Conservation (phyloP, 2,888 invertebrate species). For the Entomobrya proxima region DNA sequence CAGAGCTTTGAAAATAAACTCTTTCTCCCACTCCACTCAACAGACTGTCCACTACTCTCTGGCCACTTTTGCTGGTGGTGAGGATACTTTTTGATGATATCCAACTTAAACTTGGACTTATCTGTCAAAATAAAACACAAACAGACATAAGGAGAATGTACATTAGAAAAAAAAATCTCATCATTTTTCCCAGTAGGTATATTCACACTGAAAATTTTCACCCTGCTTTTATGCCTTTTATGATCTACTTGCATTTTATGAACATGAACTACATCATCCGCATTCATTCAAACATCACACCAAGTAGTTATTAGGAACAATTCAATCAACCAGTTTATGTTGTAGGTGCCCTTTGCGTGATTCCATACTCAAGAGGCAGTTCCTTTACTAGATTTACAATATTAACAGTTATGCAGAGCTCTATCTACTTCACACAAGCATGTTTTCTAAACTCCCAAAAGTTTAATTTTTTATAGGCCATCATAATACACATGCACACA, state of each 20-base stretch:
- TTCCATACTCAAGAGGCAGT: too few relatives aligned
- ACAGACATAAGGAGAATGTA: neutral
- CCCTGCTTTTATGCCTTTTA: neutral
- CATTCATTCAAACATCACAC: neutral
- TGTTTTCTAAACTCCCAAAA: too few relatives aligned
- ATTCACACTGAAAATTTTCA: constrained; percentile 22
- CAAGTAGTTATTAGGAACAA: neutral
- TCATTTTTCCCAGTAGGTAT: too few relatives aligned
- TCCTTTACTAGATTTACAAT: too few relatives aligned
- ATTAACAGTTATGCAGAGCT: too few relatives aligned
- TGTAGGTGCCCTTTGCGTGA: too few relatives aligned
- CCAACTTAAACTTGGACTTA: constrained; percentile 48
- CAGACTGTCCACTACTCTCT: constrained; percentile 15
- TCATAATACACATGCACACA: neutral
- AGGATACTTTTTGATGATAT: too few relatives aligned
- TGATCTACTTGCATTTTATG: constrained; percentile 6
- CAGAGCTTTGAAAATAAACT: neutral
- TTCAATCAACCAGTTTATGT: too few relatives aligned
- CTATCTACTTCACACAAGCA: too few relatives aligned
- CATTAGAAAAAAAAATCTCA: too few relatives aligned
- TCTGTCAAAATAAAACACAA: constrained; percentile 50
- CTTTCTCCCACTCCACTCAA: constrained; percentile 5
- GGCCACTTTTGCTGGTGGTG: constrained; percentile 41
- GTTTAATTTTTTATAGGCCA: neutral
- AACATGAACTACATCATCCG: neutral